Conservation (phyloP, 2,113 vertebrate genomes). For the Perognathus longimembris region DNA sequence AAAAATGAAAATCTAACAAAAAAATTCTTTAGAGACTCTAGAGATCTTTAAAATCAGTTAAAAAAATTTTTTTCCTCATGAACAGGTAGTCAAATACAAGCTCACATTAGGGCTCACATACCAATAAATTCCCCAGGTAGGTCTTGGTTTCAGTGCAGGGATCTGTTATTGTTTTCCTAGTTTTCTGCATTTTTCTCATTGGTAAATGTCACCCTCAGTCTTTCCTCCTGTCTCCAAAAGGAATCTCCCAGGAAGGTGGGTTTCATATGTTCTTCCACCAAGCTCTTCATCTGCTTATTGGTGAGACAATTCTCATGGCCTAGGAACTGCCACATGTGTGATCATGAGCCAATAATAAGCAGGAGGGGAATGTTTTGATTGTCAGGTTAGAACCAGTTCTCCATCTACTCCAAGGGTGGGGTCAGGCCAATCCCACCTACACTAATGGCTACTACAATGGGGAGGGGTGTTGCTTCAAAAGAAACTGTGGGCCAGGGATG, state of each 20-base stretch:
- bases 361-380: not conserved
- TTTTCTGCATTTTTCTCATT: not conserved
- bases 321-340: not conserved
- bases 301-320: not conserved
- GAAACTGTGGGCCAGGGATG: not conserved
- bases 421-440: not conserved
- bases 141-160: not conserved
- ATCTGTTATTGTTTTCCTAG: not conserved
- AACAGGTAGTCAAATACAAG: not conserved
- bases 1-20: constrained; percentile 39
- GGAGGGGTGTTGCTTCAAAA: not conserved
- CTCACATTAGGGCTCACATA: not conserved
- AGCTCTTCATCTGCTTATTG: not conserved
- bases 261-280: not conserved
- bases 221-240: not conserved
- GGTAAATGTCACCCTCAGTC: not conserved
- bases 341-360: not conserved
- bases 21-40: constrained; percentile 23
- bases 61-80: not conserved
- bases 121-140: not conserved
- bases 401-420: not conserved
- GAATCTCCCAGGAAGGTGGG: not conserved
- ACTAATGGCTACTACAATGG: not conserved
- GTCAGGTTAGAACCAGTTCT: not conserved
- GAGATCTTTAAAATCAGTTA: not conserved